Evolutionary conservation across 1,140 invertebrate genomes (phyloP).

Genomic region (Hyposmocoma kahamanoa): DNA sequence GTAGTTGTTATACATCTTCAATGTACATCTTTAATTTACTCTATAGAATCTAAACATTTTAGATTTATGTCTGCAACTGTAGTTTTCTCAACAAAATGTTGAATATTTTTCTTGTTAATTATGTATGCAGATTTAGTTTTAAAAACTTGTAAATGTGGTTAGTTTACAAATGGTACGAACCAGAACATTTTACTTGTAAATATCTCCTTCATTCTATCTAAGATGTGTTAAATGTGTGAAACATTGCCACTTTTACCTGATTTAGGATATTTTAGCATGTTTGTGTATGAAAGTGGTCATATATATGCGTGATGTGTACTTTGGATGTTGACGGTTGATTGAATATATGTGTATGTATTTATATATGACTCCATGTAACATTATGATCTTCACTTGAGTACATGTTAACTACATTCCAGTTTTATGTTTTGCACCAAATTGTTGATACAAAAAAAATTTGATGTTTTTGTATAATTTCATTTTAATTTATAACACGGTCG

Average conservation of each 20-base stretch:
- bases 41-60: no score
- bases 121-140: no score
- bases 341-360: slow-evolving; percentile 17
- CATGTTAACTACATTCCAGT: slow-evolving; percentile 5
- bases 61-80: no score
- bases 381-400: background rate
- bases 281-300: background rate
- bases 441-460: background rate
- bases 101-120: no score
- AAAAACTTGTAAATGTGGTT: no score
- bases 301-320: background rate
- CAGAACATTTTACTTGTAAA: background rate
- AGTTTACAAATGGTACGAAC: no score
- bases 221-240: no score
- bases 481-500: slow-evolving; percentile 2
- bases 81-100: no score
- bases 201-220: no score
- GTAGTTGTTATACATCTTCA: no score
- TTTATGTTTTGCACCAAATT: background rate
- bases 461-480: slow-evolving; percentile 7
- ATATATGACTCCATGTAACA: slow-evolving; percentile 12
- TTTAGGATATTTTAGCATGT: slow-evolving; percentile 3
- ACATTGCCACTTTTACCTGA: no score
- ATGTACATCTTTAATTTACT: no score
- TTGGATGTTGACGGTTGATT: slow-evolving; percentile 13